Percentiles rank a stretch among this genome's conserved stretches.
These are phyloP conservation scores for Podarcis lilfordi DNA, from an alignment of 2,797 vertebrate species.

Conservation along the genomic window DNA sequence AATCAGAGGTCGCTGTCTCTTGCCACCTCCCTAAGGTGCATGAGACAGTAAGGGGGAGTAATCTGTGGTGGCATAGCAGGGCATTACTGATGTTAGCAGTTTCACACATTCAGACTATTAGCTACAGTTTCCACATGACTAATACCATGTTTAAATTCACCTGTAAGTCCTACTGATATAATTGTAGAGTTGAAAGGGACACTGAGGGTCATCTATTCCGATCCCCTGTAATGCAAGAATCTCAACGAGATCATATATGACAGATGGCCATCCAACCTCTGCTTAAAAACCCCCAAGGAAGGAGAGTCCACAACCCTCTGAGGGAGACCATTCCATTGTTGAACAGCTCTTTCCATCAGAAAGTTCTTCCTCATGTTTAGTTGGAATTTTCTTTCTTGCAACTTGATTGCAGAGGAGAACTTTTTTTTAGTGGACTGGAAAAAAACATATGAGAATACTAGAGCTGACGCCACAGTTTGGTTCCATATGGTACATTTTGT, in stretches of 20 bases:
- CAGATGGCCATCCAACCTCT: no score
- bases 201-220: no score
- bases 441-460: not conserved
- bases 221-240: no score
- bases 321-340: no score
- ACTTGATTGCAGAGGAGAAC: not conserved
- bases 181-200: not conserved
- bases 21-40: not conserved
- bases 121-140: not conserved
- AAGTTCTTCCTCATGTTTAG: no score
- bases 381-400: no score
- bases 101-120: not conserved
- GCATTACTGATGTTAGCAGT: not conserved
- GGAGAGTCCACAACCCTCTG: no score
- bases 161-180: not conserved
- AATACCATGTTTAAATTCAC: not conserved
- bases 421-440: not conserved
- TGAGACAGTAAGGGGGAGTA: not conserved
- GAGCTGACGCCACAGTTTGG: not conserved
- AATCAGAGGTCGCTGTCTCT: not conserved
- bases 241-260: no score
- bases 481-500: not conserved
- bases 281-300: no score
- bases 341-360: no score
- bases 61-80: not conserved